These are phyloP conservation scores for Chaunax sp. DNA, from an alignment of 2,797 vertebrate species.

Conservation along the genomic window DNA sequence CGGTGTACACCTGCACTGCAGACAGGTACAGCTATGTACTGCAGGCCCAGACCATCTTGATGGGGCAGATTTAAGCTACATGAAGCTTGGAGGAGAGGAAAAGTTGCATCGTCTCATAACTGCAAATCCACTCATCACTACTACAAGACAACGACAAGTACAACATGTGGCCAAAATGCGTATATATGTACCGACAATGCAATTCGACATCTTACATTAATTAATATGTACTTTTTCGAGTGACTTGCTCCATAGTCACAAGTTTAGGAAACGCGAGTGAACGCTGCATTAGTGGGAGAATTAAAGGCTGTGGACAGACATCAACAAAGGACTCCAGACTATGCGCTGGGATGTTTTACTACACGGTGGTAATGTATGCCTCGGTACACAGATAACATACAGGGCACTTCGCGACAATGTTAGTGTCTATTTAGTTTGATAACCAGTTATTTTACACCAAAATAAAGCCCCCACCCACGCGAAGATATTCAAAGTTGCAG, in stretches of 20 bases:
- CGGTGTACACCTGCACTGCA: slow-evolving; percentile 31
- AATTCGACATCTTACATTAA: neutral
- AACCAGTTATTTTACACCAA: slow-evolving; percentile 65
- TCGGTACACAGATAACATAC: neutral
- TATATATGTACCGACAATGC: neutral
- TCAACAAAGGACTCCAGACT: slow-evolving; percentile 20
- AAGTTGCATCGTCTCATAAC: slow-evolving; percentile 52
- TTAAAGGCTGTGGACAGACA: slow-evolving; percentile 15
- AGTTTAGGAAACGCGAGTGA: slow-evolving; percentile 59
- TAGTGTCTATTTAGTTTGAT: slow-evolving; percentile 57
- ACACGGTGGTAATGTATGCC: neutral
- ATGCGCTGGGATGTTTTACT: neutral
- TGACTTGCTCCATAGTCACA: slow-evolving; percentile 43
- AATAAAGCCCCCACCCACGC: slow-evolving; percentile 72
- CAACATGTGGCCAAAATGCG: neutral
- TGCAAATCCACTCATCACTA: slow-evolving; percentile 5
- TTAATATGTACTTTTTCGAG: slow-evolving; percentile 38
- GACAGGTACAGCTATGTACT: slow-evolving; percentile 38
- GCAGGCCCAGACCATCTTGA: slow-evolving; percentile 3
- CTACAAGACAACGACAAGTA: slow-evolving; percentile 2
- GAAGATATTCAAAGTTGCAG: slow-evolving; percentile 67
- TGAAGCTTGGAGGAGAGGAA: slow-evolving; percentile 29
- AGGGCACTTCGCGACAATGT: slow-evolving; percentile 28
- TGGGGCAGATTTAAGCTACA: slow-evolving; percentile 10
- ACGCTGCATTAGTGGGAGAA: slow-evolving; percentile 43